These are phyloP conservation scores for Bufo gargarizans DNA, from an alignment of 2,113 vertebrate genomes.

Conservation along the genomic window DNA sequence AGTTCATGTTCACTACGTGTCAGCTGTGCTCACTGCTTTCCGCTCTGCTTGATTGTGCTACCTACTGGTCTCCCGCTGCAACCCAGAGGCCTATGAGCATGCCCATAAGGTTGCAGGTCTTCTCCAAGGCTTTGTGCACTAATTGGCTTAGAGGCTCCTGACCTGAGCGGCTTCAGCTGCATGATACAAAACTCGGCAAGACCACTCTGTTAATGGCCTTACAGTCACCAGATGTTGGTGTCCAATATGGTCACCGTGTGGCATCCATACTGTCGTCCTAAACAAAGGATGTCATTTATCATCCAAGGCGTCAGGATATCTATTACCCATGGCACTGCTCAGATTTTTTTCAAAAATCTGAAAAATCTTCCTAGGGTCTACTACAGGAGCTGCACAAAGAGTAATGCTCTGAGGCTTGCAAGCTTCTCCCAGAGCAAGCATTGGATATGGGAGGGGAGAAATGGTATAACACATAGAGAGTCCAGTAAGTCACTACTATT, in stretches of 20 bases:
- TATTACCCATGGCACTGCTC: neutral
- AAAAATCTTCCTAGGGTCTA: neutral
- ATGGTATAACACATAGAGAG: neutral
- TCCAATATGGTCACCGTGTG: too few relatives aligned
- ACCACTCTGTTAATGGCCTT: neutral
- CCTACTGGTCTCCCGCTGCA: constrained; percentile 58
- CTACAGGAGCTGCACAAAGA: neutral
- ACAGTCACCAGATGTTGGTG: neutral
- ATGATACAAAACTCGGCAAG: constrained; percentile 24
- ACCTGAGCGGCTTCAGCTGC: constrained; percentile 36
- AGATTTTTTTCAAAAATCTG: neutral
- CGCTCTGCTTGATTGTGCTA: constrained; percentile 68
- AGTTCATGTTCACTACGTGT: constrained; percentile 86
- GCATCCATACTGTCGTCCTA: neutral
- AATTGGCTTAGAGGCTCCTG: neutral
- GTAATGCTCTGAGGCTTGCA: neutral
- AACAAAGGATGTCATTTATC: neutral
- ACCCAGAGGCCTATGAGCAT: constrained; percentile 19
- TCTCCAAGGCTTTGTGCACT: constrained; percentile 4
- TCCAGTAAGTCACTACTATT: too few relatives aligned
- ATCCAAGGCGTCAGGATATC: neutral
- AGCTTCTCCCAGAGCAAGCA: neutral
- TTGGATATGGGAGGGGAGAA: neutral
- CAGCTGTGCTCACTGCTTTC: constrained; percentile 71
- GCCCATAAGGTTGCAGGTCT: constrained; percentile 19